Conservation (phyloP, 2,888 invertebrate species). For the Allygus modestus region DNA sequence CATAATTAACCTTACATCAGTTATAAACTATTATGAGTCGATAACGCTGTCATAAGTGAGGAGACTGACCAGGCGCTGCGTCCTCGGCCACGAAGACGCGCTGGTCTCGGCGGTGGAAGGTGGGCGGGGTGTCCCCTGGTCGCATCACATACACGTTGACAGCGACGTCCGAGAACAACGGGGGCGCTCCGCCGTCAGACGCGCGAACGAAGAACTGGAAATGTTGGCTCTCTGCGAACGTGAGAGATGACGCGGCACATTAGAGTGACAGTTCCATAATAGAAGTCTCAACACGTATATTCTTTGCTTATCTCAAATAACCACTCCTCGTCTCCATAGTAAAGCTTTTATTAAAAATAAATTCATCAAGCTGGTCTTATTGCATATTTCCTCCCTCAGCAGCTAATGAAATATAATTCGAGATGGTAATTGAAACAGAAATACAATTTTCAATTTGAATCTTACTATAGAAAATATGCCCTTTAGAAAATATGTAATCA, state of each 20-base stretch:
- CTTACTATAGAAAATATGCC: no score
- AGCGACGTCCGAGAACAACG: constrained; percentile 50
- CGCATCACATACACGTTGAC: constrained; percentile 50
- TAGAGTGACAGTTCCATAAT: constrained; percentile 9
- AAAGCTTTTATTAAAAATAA: not conserved
- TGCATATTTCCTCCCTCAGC: no score
- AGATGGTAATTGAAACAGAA: no score
- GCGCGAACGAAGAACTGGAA: constrained; percentile 61
- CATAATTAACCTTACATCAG: no score
- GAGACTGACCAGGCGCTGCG: constrained; percentile 21
- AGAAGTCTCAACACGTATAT: not conserved
- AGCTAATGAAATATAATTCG: no score
- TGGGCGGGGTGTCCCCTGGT: constrained; percentile 12
- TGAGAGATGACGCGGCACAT: not conserved
- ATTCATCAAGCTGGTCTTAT: no score
- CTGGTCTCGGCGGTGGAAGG: constrained; percentile 58
- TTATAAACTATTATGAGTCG: no score
- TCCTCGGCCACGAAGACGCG: constrained; percentile 47
- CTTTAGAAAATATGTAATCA: no score
- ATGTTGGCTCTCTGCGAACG: constrained; percentile 35
- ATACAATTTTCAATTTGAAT: no score
- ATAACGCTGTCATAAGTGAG: no score
- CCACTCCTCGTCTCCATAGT: not conserved
- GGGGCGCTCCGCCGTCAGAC: constrained; percentile 48
- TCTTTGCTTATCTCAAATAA: not conserved